Base-by-base conservation (phyloP, 2,113 vertebrate species). In the Patagioenas fasciata region DNA sequence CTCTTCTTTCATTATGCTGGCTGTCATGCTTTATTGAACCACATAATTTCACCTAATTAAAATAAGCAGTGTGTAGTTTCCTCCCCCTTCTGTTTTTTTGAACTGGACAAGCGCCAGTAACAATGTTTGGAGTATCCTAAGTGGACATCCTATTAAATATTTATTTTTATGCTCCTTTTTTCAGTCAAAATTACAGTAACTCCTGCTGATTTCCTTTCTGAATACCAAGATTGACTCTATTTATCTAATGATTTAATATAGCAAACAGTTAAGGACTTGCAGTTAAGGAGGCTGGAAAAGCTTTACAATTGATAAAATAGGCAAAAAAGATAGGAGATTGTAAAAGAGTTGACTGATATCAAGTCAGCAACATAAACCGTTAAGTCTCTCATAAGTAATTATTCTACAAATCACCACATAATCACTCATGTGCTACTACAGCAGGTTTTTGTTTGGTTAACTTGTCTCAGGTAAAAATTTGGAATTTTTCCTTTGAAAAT, bases 11-110 rank as follows among this genome's bases (percentile, higher is more conserved):
- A 96, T 97, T 97, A 97, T 86, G 78, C 92, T 88, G 88, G 47
- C 95, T 97, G 95, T 95, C 95, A 95, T 95, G 94, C 95, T 97
- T 97, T 98, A 97, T 96, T 98, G 96, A 97, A 90, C 95, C 97
- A 98, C 93, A 95, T 97, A 97, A 98, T 98, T 98, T 98, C 80
- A 95, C 88, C 89, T 98, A 98, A 97, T 98, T 98, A 97, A 97
- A 98, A 97, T 96, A 97, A 97, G 94, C 96, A 95, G 60, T 91
- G 70, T 97, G 81, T 34, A 85, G 85, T 92, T 95, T 93, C 65
- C 80, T 93, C 70, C 88, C 31, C 58, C 15, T 96, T 93, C 85
- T 94, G 67, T 75, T 91, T 95, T 91, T 89, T n/a, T 89, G n/a
- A 88, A 56, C 80, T 97, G 96, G 96, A 95, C 31, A 54, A 95